Evolutionary conservation across 2,888 invertebrate species (phyloP).

Genomic region (Dicycla oo): DNA sequence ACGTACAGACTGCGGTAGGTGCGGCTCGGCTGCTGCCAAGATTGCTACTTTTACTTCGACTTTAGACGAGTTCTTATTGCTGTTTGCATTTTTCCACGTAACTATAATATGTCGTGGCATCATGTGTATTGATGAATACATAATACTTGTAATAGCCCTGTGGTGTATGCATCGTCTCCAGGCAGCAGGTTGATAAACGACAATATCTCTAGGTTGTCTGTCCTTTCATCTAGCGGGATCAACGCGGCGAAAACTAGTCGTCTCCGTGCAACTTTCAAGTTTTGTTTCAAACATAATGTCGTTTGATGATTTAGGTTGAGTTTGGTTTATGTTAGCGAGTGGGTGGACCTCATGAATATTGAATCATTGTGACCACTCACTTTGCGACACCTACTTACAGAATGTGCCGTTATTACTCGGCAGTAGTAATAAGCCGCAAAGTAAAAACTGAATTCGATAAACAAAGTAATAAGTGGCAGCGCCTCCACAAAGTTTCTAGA

Average conservation of each 20-base stretch:
- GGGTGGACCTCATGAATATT: conserved; percentile 38
- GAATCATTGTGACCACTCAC: conserved; percentile 27
- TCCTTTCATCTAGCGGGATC: not conserved
- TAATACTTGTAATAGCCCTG: no score
- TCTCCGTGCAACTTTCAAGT: conserved; percentile 30
- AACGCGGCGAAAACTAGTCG: not conserved
- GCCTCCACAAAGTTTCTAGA: not conserved
- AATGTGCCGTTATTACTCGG: not conserved
- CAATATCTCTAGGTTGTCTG: not conserved
- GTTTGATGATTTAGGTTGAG: conserved; percentile 57
- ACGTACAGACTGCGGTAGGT: conserved; percentile 12
- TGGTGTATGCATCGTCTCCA: no score
- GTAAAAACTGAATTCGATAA: not conserved
- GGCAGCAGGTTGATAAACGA: not conserved
- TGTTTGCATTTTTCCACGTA: not conserved
- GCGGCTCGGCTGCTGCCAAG: conserved; percentile 11
- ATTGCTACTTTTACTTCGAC: not conserved
- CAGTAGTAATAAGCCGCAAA: not conserved
- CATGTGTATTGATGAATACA: not conserved
- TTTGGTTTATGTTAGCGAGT: conserved; percentile 45
- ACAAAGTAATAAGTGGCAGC: not conserved
- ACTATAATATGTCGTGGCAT: not conserved
- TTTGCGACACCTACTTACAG: not conserved
- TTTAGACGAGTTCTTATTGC: not conserved
- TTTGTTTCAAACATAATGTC: conserved; percentile 39